These are phyloP conservation scores for Puma concolor DNA, from an alignment of 2,113 vertebrate genomes.

Conservation along the genomic window DNA sequence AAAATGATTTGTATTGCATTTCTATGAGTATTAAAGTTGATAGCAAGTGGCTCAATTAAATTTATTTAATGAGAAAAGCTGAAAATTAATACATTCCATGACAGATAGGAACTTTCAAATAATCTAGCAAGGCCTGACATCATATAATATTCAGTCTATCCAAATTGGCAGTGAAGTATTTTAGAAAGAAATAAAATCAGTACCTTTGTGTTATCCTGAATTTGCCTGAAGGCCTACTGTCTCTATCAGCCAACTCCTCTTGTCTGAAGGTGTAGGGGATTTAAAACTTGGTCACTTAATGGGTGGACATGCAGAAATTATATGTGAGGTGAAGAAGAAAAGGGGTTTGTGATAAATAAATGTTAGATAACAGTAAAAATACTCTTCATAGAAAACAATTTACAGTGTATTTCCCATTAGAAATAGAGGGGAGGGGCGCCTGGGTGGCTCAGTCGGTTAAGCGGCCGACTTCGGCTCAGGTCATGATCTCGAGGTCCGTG, in stretches of 20 bases:
- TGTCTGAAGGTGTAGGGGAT: background rate
- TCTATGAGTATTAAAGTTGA: background rate
- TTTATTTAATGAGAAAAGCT: background rate
- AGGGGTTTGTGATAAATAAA: background rate
- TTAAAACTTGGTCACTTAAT: background rate
- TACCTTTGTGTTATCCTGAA: background rate
- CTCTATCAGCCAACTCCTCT: background rate
- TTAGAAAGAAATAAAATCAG: background rate
- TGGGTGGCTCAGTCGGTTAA: too few species aligned
- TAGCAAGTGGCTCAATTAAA: background rate
- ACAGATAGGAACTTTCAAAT: background rate
- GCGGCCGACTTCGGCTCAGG: too few species aligned
- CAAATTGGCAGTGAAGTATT: background rate
- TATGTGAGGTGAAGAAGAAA: background rate
- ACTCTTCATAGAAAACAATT: background rate
- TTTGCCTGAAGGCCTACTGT: background rate
- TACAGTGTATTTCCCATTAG: background rate
- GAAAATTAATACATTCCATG: background rate
- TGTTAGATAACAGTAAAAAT: background rate
- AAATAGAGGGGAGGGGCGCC: background rate
- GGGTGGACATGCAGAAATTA: background rate
- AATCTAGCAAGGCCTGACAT: background rate
- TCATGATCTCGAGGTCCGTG: too few species aligned
- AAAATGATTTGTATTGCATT: background rate
- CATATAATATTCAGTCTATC: background rate